phyloP scores from a whole-genome alignment of 2,888 invertebrate species.

The Habroteleia sp. region DNA sequence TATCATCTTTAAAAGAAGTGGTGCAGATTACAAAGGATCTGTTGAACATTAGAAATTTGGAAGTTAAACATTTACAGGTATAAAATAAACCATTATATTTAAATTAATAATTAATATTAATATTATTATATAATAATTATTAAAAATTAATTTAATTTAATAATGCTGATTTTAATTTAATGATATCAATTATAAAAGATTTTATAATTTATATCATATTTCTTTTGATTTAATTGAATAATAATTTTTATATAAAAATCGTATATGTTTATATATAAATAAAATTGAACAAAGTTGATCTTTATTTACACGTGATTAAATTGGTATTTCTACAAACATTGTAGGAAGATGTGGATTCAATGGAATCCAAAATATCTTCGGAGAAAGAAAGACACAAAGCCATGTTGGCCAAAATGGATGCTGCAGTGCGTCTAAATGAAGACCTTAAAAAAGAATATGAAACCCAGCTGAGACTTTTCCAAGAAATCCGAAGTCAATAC shows the following conservation, averaged over 20 bases:
- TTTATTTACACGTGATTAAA: too few relatives aligned
- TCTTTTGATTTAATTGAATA: conserved; percentile 1
- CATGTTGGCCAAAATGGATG: conserved; percentile 87
- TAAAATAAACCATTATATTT: too few relatives aligned
- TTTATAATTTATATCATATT: too few relatives aligned
- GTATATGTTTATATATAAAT: too few relatives aligned
- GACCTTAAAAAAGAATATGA: conserved; percentile 90
- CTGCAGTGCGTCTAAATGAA: conserved; percentile 87
- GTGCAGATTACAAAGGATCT: conserved; percentile 91
- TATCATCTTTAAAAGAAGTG: conserved; percentile 90
- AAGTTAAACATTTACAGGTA: conserved; percentile 89
- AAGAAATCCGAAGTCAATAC: conserved; percentile 86
- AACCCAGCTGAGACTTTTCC: conserved; percentile 87
- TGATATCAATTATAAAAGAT: too few relatives aligned
- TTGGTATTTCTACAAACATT: conserved; percentile 54
- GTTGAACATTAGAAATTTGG: conserved; percentile 89
- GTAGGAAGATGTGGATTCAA: conserved; percentile 85
- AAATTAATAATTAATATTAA: too few relatives aligned
- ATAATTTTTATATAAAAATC: neutral
- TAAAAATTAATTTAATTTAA: too few relatives aligned
- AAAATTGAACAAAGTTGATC: too few relatives aligned
- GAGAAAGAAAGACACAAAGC: conserved; percentile 88
- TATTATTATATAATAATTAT: too few relatives aligned
- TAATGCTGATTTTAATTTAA: too few relatives aligned
- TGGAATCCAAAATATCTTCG: conserved; percentile 86